Conservation (phyloP, 2,797 vertebrate genomes). For the Schizothorax lantsangensis region DNA sequence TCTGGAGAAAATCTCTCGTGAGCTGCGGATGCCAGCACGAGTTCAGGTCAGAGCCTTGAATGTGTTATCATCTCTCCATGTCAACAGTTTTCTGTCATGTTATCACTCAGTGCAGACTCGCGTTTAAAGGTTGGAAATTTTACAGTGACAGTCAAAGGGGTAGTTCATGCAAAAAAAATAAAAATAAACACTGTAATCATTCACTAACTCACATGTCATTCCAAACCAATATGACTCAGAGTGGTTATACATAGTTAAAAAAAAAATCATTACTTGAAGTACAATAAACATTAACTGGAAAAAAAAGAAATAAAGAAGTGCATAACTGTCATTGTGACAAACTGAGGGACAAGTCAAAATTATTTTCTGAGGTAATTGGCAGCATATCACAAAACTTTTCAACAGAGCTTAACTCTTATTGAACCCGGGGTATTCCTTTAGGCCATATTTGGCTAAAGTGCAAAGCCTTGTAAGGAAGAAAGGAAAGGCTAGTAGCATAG, state of each 20-base stretch:
- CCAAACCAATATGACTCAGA: too few relatives aligned
- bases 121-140: conserved; percentile 59
- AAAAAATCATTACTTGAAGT: neutral
- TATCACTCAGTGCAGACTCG: conserved; percentile 64
- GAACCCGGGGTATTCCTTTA: conserved; percentile 46
- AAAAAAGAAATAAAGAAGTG: neutral
- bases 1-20: neutral
- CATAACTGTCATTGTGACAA: neutral
- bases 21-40: conserved; percentile 52
- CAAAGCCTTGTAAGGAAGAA: conserved; percentile 43
- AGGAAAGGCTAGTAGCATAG: neutral
- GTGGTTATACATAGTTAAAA: too few relatives aligned
- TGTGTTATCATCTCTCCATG: conserved; percentile 66
- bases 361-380: neutral
- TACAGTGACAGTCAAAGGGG: conserved; percentile 38
- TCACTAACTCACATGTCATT: neutral
- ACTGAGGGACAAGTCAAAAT: neutral
- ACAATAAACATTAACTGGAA: neutral
- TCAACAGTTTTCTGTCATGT: conserved; percentile 49
- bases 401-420: neutral
- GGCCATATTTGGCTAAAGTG: conserved; percentile 45
- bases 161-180: neutral
- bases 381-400: neutral
- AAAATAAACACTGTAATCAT: neutral
- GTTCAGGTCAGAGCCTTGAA: conserved; percentile 53